Conservation (phyloP, 2,113 vertebrate species). For the Ramphastos sulfuratus region DNA sequence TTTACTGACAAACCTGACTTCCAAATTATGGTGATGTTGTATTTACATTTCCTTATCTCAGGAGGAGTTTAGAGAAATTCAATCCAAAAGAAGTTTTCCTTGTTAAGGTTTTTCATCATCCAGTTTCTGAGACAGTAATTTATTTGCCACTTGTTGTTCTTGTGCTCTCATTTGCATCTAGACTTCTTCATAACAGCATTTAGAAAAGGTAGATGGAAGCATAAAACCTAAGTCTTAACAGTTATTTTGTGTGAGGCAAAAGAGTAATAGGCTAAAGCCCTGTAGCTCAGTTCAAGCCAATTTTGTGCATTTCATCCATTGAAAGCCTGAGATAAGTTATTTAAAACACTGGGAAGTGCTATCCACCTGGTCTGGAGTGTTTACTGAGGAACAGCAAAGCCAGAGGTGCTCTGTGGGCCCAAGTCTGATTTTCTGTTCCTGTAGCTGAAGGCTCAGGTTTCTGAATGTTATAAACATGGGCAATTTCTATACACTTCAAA, state of each 20-base stretch:
- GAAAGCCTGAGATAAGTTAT: background rate
- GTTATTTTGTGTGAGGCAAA: background rate
- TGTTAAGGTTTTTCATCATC: background rate
- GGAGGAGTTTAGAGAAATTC: background rate
- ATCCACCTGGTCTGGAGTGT: background rate
- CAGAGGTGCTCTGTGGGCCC: background rate
- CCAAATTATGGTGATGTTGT: constrained; percentile 48
- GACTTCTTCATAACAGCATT: background rate
- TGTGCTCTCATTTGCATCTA: background rate
- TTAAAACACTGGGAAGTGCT: background rate
- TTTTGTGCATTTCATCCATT: background rate
- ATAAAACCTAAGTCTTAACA: background rate
- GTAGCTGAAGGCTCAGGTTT: background rate
- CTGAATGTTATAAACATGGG: background rate
- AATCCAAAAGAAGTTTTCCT: background rate
- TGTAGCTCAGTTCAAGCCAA: background rate
- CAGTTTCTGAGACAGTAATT: background rate
- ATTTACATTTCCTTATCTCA: constrained; percentile 32
- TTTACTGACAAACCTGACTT: constrained; percentile 46
- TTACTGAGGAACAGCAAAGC: background rate
- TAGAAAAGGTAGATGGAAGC: background rate
- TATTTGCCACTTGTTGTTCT: background rate
- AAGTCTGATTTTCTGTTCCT: background rate
- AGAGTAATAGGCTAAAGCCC: background rate
- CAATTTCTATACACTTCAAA: background rate